Conservation (phyloP, 2,113 vertebrate genomes). For the Agelaius phoeniceus region DNA sequence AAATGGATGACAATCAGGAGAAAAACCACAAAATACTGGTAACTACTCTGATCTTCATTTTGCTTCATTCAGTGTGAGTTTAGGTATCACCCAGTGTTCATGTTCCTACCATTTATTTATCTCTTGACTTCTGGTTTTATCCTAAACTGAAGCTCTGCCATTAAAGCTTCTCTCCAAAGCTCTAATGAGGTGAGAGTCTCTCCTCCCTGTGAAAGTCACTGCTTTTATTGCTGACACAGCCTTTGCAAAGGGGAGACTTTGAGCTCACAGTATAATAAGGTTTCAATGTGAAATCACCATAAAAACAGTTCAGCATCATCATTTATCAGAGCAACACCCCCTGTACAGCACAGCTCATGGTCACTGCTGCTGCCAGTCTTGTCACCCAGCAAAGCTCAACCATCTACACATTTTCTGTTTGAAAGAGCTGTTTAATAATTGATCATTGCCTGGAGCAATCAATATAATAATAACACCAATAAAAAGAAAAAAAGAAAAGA, state of each 20-base stretch:
- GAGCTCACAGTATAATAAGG: not conserved
- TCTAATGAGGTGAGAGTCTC: not conserved
- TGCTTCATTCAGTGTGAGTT: not conserved
- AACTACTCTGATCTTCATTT: not conserved
- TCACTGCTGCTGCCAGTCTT: not conserved
- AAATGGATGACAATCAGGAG: not conserved
- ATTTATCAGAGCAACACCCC: not conserved
- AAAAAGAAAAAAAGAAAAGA: not conserved
- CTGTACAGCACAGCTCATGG: not conserved
- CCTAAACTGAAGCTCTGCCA: conserved; percentile 3
- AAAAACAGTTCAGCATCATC: not conserved
- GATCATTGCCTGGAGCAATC: not conserved
- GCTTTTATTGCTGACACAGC: conserved; percentile 44
- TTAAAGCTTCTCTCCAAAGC: not conserved
- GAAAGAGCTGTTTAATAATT: not conserved
- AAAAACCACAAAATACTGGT: not conserved
- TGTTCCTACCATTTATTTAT: not conserved
- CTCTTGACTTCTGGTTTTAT: conserved; percentile 5
- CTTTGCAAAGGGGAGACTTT: conserved; percentile 12
- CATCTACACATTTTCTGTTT: not conserved
- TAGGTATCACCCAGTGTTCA: not conserved
- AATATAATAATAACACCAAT: not conserved
- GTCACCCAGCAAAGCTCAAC: not conserved
- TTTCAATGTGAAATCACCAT: conserved; percentile 31
- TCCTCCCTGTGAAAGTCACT: conserved; percentile 26